Evolutionary conservation across 2,113 vertebrate genomes (phyloP).

Genomic region (Fulmarus glacialis): DNA sequence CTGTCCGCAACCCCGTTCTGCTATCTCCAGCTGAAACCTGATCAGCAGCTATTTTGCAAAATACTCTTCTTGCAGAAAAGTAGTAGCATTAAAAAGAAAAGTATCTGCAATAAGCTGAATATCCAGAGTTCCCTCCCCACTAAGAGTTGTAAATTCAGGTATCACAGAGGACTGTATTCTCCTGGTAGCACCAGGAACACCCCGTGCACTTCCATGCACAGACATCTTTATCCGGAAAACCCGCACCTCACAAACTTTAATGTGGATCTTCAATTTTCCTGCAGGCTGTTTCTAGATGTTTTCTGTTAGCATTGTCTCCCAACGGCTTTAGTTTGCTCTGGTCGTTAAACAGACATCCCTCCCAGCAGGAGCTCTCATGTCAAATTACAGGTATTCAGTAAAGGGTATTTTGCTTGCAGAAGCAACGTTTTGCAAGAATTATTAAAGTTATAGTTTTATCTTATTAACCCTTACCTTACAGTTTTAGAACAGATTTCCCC

Average conservation of each 20-base stretch:
- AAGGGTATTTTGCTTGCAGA: not conserved
- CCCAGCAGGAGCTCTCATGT: not conserved
- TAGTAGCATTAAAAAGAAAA: not conserved
- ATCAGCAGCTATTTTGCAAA: not conserved
- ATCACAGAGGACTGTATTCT: fast-evolving
- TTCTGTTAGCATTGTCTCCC: not conserved
- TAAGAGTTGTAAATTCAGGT: not conserved
- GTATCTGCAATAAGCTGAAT: not conserved
- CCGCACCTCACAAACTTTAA: not conserved
- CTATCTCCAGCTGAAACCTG: not conserved
- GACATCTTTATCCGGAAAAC: not conserved
- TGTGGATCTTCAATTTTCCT: not conserved
- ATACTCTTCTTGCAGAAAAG: not conserved
- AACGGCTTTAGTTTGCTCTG: not conserved
- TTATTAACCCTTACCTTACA: not conserved
- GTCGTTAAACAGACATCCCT: not conserved
- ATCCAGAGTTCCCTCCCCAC: not conserved
- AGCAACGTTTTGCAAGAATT: not conserved
- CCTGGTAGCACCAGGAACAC: not conserved
- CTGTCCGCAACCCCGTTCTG: not conserved
- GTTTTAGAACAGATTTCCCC: not conserved
- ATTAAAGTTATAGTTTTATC: not conserved
- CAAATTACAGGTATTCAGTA: not conserved
- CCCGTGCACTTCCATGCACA: fast-evolving
- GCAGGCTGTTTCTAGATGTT: not conserved